Evolutionary conservation across 2,797 vertebrate species (phyloP), one percentile per base, ranked within the genome.

Genomic region (Enteromius argenteus): DNA sequence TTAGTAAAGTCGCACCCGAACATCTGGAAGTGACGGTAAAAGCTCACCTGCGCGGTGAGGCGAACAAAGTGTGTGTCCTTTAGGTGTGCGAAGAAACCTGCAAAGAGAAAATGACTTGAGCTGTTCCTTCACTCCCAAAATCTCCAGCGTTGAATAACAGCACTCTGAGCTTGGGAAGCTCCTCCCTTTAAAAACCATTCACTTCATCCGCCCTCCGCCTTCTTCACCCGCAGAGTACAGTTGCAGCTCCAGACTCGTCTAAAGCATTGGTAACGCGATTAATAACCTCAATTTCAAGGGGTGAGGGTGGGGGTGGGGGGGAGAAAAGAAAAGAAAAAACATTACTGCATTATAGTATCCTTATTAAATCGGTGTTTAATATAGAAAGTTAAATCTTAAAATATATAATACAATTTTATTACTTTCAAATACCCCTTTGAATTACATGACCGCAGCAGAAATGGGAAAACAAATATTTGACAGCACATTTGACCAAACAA

Each of bases 111-210:
- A 42, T 35, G 71, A 71, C 49, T 86, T n/a, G 17, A 19, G 64
- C 60, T 71, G 44, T 35, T 76, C 80, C 76, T 79, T 84, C 67
- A 17, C 80, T 87, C 80, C 71, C 68, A 79, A 51, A 60, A 85
- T 68, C 86, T 84, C 23, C 69, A 49, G 82, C n/a, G 39, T 87
- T 90, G 88, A 85, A 71, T 90, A 95, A 96, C 95, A 78, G 39
- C 92, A 91, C 86, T 67, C 93, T 90, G 92, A 90, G 94, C 90
- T 86, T 86, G 92, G 93, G 90, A 93, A 91, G 96, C 96, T 94
- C 97, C 97, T 95, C 97, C 97, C 97, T 89, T 88, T 73, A 93
- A 93, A 95, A 95, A 94, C 86, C 94, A 92, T 86, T 90, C 93
- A 93, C 90, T 39, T 5, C 77, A 15, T 30, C 74, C 51, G 49